Evolutionary conservation across 2,888 invertebrate species (phyloP), one percentile per base, ranked within the genome.

Genomic region (Halictus ligatus): DNA sequence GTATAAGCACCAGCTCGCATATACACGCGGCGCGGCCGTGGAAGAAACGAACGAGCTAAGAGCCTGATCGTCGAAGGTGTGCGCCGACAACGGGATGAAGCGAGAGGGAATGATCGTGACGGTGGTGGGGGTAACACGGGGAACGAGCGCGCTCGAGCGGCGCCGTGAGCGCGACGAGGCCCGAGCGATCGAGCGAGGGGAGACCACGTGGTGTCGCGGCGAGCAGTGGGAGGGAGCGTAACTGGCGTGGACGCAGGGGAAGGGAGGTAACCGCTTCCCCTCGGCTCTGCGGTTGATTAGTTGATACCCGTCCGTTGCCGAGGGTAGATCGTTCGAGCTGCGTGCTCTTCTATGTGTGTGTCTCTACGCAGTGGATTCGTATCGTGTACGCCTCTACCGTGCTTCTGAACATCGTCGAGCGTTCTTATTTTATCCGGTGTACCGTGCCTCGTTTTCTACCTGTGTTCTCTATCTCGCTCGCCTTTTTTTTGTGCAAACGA

Each of bases 281-380:
- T 86, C 76, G 78, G 72, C 78, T 84, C 84, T 82, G 84, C 80
- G 87, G 85, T 84, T 88, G 87, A 88, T 91, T 90, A 91, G 91
- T 93, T 90, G 91, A 93, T 90, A 91, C 92, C 91, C 93, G 92
- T 92, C 92, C 93, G 92, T 89, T 88, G 93, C 82, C 84, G 88
- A 82, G 91, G 86, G 85, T 78, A 89, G 86, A 71, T 88, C 85
- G 87, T 81, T 77, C 75, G 76, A 48, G 48, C 21, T 72, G 40
- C 13, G 64, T 67, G 58, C 40, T 73, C 40, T 78, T 18, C 58
- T 54, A 13, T 67, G 83, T 67, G 64, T 21, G 58, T 21, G 15
- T 21, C 35, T 69, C 40, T 40, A 7, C 84, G 64, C 64, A 64
- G 86, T 46, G 43, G 43, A 71, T 25, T 75, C 76, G 75, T 64